These are phyloP conservation scores for Pelodytes ibericus DNA, from an alignment of 2,797 vertebrate genomes.

Conservation along the genomic window DNA sequence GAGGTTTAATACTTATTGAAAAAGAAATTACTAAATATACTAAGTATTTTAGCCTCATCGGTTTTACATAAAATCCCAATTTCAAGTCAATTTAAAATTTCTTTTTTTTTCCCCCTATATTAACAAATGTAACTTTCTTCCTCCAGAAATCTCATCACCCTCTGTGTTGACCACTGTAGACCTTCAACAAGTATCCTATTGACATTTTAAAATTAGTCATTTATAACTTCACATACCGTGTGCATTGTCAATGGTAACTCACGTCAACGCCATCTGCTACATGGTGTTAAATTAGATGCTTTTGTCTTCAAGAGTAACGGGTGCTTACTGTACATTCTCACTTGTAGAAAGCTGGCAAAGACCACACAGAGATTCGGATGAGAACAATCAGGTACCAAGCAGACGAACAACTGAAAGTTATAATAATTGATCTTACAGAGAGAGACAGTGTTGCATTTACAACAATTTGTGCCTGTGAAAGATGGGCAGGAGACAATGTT, in stretches of 20 bases:
- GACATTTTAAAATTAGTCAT: conserved; percentile 19
- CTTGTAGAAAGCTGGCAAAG: conserved; percentile 4
- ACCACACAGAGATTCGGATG: conserved; percentile 15
- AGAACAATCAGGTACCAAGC: neutral
- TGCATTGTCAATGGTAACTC: conserved; percentile 26
- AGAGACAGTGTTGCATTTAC: neutral
- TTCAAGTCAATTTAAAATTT: no score
- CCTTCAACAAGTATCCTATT: neutral
- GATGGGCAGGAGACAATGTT: neutral
- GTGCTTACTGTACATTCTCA: conserved; percentile 41
- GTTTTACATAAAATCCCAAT: no score
- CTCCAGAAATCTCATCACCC: no score
- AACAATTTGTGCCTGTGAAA: neutral
- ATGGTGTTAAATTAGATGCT: neutral
- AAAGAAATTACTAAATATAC: no score
- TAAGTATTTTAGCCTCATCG: no score
- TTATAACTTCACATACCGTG: conserved; percentile 22
- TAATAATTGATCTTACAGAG: neutral
- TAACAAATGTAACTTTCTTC: neutral
- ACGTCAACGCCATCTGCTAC: conserved; percentile 48
- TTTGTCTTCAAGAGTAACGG: conserved; percentile 20
- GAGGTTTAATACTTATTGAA: no score
- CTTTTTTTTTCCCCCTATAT: no score
- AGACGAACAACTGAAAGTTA: neutral
- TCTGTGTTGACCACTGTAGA: neutral